These are phyloP conservation scores for Tadarida brasiliensis DNA, from an alignment of 2,797 vertebrate genomes.

Conservation along the genomic window DNA sequence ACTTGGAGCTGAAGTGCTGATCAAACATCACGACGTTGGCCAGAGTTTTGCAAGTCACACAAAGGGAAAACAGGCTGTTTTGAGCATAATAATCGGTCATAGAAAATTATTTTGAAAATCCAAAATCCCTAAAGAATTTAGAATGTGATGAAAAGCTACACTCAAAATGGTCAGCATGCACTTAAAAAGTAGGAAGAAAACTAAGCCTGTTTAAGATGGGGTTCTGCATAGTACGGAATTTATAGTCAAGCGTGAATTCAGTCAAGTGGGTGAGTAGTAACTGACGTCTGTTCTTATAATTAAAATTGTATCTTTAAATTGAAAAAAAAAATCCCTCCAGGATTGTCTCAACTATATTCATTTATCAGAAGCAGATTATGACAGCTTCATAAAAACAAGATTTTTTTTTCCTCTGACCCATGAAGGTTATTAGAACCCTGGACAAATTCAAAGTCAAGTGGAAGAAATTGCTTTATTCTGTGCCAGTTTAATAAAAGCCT, in stretches of 20 bases:
- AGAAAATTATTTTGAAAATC: constrained; percentile 62
- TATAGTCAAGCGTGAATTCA: background rate
- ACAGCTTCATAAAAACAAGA: constrained; percentile 12
- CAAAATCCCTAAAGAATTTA: background rate
- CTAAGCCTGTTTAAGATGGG: background rate
- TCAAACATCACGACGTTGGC: constrained; percentile 1
- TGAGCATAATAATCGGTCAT: background rate
- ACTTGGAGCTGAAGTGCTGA: background rate
- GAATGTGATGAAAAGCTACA: background rate
- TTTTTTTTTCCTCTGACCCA: background rate
- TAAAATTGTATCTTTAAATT: constrained; percentile 53
- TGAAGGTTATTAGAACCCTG: constrained; percentile 48
- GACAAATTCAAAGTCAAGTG: constrained; percentile 48
- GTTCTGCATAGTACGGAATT: background rate
- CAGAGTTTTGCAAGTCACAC: background rate
- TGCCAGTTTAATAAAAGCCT: constrained; percentile 61
- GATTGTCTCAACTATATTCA: background rate
- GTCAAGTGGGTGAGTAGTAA: constrained; percentile 35
- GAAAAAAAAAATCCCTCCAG: background rate
- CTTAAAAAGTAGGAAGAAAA: background rate
- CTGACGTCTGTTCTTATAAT: background rate
- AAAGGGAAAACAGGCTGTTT: background rate
- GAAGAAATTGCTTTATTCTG: constrained; percentile 41
- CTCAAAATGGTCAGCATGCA: background rate
- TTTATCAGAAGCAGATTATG: background rate